A percentile compares a stretch with the other conserved stretches of the same genome.
These are phyloP conservation scores for Epizoanthus stellaris DNA, from an alignment of 92 coral and sea anemone genomes.

Conservation along the genomic window DNA sequence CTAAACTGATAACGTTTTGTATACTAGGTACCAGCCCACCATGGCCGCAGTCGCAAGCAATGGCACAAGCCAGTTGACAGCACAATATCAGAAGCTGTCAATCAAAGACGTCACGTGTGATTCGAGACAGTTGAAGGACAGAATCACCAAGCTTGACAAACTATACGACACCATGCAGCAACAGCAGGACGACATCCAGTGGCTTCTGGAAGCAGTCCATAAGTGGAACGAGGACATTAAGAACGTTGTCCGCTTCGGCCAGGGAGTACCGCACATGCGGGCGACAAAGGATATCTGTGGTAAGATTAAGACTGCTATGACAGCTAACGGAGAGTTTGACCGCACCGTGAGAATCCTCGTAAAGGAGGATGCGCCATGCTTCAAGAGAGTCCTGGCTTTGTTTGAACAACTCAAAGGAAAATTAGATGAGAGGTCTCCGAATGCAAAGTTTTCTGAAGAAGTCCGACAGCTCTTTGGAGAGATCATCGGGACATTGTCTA, in stretches of 20 bases:
- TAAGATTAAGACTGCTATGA: conserved; percentile 85
- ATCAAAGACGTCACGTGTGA: conserved; percentile 74
- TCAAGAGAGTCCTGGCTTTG: conserved; percentile 62
- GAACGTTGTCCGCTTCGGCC: conserved; percentile 90
- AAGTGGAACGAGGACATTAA: conserved; percentile 93
- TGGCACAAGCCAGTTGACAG: conserved; percentile 56
- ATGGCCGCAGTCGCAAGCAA: conserved; percentile 65
- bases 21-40: background rate
- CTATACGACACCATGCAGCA: conserved; percentile 83
- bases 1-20: background rate
- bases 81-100: conserved; percentile 79
- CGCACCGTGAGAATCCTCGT: conserved; percentile 82
- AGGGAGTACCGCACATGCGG: conserved; percentile 95
- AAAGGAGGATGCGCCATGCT: conserved; percentile 79
- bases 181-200: conserved; percentile 87
- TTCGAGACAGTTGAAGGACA: conserved; percentile 69
- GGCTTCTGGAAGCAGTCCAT: conserved; percentile 72
- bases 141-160: conserved; percentile 78
- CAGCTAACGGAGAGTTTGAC: conserved; percentile 87
- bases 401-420: conserved; percentile 74
- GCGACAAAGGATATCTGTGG: conserved; percentile 79
- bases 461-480: conserved; percentile 89
- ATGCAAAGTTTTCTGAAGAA: conserved; percentile 90
- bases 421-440: conserved; percentile 86
- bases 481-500: conserved; percentile 84